A percentile compares a stretch with the other conserved stretches of the same genome.
phyloP scores from a whole-genome alignment of 23 tunicate genomes.

The Oikopleura dioica region DNA sequence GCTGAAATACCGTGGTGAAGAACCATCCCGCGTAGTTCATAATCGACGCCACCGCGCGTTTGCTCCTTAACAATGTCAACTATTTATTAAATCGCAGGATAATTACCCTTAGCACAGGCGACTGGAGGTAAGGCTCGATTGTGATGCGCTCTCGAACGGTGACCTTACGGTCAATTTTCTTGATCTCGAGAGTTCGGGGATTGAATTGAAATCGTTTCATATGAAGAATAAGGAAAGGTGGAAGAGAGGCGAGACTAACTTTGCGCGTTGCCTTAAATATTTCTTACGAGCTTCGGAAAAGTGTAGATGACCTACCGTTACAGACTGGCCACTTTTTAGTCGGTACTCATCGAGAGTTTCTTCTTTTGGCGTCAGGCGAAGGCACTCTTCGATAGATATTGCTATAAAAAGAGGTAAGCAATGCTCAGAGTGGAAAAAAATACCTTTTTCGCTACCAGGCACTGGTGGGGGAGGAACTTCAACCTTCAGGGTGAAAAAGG shows the following conservation, averaged over 20 bases:
- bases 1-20: conserved; percentile 12
- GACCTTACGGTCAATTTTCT: background rate
- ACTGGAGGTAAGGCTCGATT: background rate
- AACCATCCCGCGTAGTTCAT: background rate
- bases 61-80: too few species aligned
- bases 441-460: too few species aligned
- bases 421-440: background rate
- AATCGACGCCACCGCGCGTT: background rate
- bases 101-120: background rate
- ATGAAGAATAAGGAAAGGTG: background rate
- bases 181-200: background rate
- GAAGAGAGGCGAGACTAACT: background rate
- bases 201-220: conserved; percentile 3
- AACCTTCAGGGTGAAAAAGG: conserved; percentile 7
- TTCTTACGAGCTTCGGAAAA: background rate
- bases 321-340: background rate
- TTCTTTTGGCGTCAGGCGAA: background rate
- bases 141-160: background rate
- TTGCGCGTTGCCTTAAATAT: background rate
- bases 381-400: background rate
- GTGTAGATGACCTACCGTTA: background rate
- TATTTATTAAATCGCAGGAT: too few species aligned
- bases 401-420: too few species aligned
- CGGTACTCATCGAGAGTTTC: background rate
- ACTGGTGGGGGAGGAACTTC: background rate